These are phyloP conservation scores for Dugesia japonica DNA, from an alignment of 2,888 invertebrate genomes.

Conservation along the genomic window DNA sequence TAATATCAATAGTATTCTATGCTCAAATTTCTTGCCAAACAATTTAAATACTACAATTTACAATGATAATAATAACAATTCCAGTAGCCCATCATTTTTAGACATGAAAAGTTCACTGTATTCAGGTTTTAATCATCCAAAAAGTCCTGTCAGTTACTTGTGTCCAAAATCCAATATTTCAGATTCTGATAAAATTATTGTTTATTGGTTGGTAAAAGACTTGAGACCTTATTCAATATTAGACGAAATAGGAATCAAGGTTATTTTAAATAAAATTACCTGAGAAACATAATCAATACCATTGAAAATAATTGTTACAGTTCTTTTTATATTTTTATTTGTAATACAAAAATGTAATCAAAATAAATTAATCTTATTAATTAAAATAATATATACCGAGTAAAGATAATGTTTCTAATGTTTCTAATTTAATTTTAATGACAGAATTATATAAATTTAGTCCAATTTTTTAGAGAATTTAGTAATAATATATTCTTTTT, in stretches of 20 bases:
- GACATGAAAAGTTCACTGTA: neutral
- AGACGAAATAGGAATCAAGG: neutral
- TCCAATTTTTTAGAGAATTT: too few relatives aligned
- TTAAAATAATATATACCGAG: too few relatives aligned
- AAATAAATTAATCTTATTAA: too few relatives aligned
- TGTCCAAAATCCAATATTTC: neutral
- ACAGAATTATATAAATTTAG: too few relatives aligned
- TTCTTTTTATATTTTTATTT: too few relatives aligned
- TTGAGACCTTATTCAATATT: neutral
- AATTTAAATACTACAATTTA: neutral
- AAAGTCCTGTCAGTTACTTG: neutral
- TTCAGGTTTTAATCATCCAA: neutral
- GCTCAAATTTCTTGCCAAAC: conserved; percentile 4
- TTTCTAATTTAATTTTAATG: too few relatives aligned
- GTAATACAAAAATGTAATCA: too few relatives aligned
- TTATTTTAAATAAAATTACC: neutral
- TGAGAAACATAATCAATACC: neutral
- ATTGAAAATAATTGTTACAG: too few relatives aligned
- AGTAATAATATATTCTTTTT: too few relatives aligned
- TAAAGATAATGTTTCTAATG: too few relatives aligned
- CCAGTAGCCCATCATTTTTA: neutral
- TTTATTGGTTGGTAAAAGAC: neutral
- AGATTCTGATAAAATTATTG: conserved; percentile 6
- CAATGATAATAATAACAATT: neutral
- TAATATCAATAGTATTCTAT: neutral